These are phyloP conservation scores for Sardina pilchardus DNA, from an alignment of 2,113 vertebrate genomes.

Conservation along the genomic window DNA sequence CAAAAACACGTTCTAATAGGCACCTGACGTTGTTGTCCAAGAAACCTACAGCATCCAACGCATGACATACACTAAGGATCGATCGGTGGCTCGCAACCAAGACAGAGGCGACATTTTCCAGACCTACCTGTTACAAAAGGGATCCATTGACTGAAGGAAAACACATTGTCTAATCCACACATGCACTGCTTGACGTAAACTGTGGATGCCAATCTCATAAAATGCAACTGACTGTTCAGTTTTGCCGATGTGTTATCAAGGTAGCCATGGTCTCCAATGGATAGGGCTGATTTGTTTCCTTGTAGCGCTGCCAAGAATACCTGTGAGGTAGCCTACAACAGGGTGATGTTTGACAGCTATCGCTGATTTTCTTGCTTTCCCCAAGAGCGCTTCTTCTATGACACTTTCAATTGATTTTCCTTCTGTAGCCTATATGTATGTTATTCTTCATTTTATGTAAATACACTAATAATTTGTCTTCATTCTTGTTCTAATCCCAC, in stretches of 20 bases:
- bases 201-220: not conserved
- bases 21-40: not conserved
- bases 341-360: conserved; percentile 14
- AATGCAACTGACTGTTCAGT: not conserved
- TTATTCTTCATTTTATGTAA: not conserved
- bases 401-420: conserved; percentile 31
- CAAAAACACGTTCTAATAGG: not conserved
- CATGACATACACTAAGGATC: not conserved
- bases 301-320: conserved; percentile 11
- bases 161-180: conserved; percentile 30
- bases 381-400: not conserved
- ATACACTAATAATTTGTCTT: not conserved
- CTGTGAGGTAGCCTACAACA: not conserved
- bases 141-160: conserved; percentile 25
- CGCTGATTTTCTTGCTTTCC: conserved; percentile 44
- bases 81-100: not conserved
- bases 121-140: conserved; percentile 66
- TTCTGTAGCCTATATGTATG: conserved; percentile 22
- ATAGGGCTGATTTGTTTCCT: not conserved
- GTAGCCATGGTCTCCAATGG: not conserved
- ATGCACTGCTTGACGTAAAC: not conserved
- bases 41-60: not conserved
- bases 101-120: conserved; percentile 8
- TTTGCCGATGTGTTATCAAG: not conserved
- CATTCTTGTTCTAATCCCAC: conserved; percentile 47